A percentile compares a stretch with the other conserved stretches of the same genome.
These are phyloP conservation scores for Panzeria rudis DNA, from an alignment of 2,888 invertebrate genomes.

Conservation along the genomic window DNA sequence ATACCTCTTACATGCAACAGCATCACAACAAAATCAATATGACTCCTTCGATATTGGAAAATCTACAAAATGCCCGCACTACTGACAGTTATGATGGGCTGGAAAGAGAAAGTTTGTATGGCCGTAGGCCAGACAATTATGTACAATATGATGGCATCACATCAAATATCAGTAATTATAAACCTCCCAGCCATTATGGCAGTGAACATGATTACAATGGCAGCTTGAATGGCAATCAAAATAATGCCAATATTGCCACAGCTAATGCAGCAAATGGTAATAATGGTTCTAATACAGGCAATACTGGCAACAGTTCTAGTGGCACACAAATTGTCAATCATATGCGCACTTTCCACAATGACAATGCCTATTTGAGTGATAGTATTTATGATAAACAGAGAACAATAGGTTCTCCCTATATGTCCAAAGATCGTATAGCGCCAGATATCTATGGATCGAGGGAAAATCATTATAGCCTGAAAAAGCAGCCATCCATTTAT, in stretches of 20 bases:
- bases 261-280: conserved; percentile 74
- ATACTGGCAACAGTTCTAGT: conserved; percentile 74
- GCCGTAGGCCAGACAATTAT: conserved; percentile 81
- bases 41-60: conserved; percentile 86
- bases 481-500: conserved; percentile 79
- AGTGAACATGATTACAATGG: conserved; percentile 82
- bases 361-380: conserved; percentile 82
- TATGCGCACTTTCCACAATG: conserved; percentile 82
- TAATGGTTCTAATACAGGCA: conserved; percentile 9
- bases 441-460: conserved; percentile 83
- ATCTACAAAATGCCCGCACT: conserved; percentile 86
- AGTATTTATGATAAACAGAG: conserved; percentile 83
- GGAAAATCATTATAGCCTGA: conserved; percentile 82
- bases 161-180: conserved; percentile 77
- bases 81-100: conserved; percentile 79
- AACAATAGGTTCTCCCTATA: conserved; percentile 81
- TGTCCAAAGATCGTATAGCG: conserved; percentile 83
- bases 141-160: conserved; percentile 78
- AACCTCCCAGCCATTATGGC: conserved; percentile 82
- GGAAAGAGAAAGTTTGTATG: conserved; percentile 80
- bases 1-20: conserved; percentile 85
- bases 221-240: conserved; percentile 70
- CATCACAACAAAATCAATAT: conserved; percentile 84
- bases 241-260: conserved; percentile 68
- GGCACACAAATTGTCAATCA: conserved; percentile 83